Percentiles rank a stretch among this genome's conserved stretches.
phyloP scores from a whole-genome alignment of 2,888 invertebrate genomes.

The Drosophila macrospina region DNA sequence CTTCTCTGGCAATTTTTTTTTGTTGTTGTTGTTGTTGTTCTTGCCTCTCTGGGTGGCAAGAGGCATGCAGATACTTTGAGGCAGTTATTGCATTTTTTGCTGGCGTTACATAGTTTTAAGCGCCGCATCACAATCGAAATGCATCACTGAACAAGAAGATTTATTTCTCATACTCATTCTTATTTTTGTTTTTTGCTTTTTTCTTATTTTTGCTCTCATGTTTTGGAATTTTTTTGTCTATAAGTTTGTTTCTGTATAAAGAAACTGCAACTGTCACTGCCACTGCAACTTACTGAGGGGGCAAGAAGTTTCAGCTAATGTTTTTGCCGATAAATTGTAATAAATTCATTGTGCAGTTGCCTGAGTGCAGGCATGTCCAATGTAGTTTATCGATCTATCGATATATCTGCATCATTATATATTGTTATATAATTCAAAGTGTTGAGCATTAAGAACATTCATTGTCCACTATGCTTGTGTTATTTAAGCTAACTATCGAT shows the following conservation, averaged over 20 bases:
- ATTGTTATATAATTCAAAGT: no score
- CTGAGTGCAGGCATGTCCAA: no score
- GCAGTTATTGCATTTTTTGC: conserved; percentile 80
- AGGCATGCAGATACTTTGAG: conserved; percentile 8
- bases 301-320: not conserved
- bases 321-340: not conserved
- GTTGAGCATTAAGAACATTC: no score
- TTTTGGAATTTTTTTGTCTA: not conserved
- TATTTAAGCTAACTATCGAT: no score
- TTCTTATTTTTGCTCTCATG: not conserved
- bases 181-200: not conserved
- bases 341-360: no score
- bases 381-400: no score
- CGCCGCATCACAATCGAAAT: conserved; percentile 85
- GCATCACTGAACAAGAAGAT: conserved; percentile 33
- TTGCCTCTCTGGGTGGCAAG: not conserved
- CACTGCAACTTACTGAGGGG: not conserved
- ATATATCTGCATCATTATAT: no score
- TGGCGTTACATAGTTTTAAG: conserved; percentile 84
- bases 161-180: not conserved
- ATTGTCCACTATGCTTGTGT: no score
- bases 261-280: not conserved
- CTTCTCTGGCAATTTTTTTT: conserved; percentile 41
- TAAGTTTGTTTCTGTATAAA: not conserved
- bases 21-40: not conserved